phyloP scores from a whole-genome alignment of 2,888 invertebrate species.

The Nowickia ferox region DNA sequence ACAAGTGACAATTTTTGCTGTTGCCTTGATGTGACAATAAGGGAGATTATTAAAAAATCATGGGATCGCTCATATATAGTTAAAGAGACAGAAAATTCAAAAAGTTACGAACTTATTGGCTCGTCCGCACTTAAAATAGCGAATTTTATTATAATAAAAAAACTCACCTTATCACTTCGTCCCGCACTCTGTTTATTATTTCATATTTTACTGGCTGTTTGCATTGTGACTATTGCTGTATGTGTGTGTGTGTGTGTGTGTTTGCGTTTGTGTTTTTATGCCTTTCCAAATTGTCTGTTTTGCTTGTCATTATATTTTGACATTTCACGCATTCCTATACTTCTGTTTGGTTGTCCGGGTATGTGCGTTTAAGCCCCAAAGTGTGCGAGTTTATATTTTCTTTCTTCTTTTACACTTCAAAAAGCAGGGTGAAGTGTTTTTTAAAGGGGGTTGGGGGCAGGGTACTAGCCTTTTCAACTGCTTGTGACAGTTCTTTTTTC shows the following conservation, averaged over 20 bases:
- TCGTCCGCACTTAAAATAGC: too few relatives aligned
- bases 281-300: slow-evolving; percentile 70
- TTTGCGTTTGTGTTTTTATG: slow-evolving; percentile 48
- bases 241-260: not conserved
- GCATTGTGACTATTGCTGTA: slow-evolving; percentile 11
- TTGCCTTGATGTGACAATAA: too few relatives aligned
- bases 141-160: not conserved
- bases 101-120: too few relatives aligned
- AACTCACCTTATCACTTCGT: not conserved
- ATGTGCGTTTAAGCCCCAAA: not conserved
- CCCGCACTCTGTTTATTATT: slow-evolving; percentile 8
- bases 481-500: slow-evolving; percentile 65
- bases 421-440: not conserved
- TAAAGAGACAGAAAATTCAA: too few relatives aligned
- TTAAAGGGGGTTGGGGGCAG: slow-evolving; percentile 4
- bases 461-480: slow-evolving; percentile 48
- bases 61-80: too few relatives aligned
- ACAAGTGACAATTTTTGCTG: too few relatives aligned
- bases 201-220: slow-evolving; percentile 41
- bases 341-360: not conserved
- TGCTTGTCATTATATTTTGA: slow-evolving; percentile 72
- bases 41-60: too few relatives aligned
- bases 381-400: not conserved
- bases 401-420: not conserved
- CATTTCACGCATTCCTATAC: slow-evolving; percentile 71